Conservation (phyloP, 2,888 invertebrate genomes). For the Sesia bembeciformis region DNA sequence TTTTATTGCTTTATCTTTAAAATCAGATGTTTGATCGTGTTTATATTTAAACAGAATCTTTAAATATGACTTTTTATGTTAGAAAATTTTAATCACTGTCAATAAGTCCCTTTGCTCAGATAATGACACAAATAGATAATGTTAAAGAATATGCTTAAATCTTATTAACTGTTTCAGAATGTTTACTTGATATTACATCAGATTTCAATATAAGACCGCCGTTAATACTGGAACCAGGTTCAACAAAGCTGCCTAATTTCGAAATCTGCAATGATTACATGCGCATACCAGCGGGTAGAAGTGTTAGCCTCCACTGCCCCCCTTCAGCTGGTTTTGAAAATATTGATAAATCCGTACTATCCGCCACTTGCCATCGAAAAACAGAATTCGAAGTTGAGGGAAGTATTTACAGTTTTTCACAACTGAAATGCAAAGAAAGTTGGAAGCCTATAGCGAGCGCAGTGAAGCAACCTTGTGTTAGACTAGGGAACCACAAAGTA, state of each 20-base stretch:
- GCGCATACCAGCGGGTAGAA: conserved; percentile 16
- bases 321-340: conserved; percentile 12
- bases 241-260: neutral
- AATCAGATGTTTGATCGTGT: too few relatives aligned
- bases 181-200: conserved; percentile 22
- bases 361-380: conserved; percentile 22
- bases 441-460: conserved; percentile 10
- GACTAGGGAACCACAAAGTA: neutral
- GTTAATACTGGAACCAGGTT: conserved; percentile 13
- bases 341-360: conserved; percentile 10
- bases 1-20: too few relatives aligned
- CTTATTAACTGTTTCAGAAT: conserved; percentile 23
- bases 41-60: too few relatives aligned
- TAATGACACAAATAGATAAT: too few relatives aligned
- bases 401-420: conserved; percentile 15
- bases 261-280: conserved; percentile 15
- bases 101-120: too few relatives aligned
- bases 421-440: conserved; percentile 27
- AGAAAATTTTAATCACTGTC: too few relatives aligned
- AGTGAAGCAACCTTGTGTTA: conserved; percentile 16
- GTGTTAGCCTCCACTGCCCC: conserved; percentile 26
- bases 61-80: too few relatives aligned
- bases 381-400: conserved; percentile 17
- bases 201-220: conserved; percentile 23
- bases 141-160: too few relatives aligned